A percentile compares a stretch with the other conserved stretches of the same genome.
Evolutionary conservation across 2,797 vertebrate species (phyloP).

Genomic region (Hybognathus amarus): DNA sequence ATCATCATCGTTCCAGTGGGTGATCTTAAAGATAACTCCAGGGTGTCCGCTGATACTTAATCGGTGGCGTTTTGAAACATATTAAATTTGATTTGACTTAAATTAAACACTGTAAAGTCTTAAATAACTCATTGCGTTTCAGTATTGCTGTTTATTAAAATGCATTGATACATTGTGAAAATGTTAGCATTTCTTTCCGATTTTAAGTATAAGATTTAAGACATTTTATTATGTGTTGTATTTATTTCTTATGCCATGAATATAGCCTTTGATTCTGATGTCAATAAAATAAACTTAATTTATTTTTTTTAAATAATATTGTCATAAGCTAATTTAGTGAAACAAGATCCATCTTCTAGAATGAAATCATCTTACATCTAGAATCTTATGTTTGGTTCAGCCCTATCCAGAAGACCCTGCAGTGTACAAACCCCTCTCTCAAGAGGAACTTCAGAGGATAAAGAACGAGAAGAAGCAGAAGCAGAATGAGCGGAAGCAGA

Average conservation of each 20-base stretch:
- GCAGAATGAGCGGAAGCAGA: constrained; percentile 90
- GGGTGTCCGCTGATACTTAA: neutral
- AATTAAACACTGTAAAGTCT: neutral
- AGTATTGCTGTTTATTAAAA: neutral
- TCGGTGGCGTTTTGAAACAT: neutral
- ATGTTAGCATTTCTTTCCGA: too few species aligned
- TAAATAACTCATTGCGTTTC: neutral
- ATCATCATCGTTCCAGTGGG: neutral
- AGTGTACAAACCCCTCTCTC: constrained; percentile 90
- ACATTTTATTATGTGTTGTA: neutral
- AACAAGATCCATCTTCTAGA: neutral
- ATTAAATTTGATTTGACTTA: neutral
- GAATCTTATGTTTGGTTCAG: constrained; percentile 62
- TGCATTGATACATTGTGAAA: neutral
- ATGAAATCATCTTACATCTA: neutral
- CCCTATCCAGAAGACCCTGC: constrained; percentile 93
- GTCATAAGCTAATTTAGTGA: neutral
- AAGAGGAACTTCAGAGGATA: constrained; percentile 92
- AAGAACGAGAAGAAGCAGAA: constrained; percentile 93
- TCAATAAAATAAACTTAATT: neutral
- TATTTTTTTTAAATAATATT: neutral
- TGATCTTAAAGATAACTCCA: neutral
- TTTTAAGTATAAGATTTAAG: neutral
- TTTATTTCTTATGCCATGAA: neutral
- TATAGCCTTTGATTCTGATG: neutral